Evolutionary conservation across 2,888 invertebrate genomes (phyloP), one percentile per base, ranked within the genome.

Genomic region (Lampropteryx suffumata): DNA sequence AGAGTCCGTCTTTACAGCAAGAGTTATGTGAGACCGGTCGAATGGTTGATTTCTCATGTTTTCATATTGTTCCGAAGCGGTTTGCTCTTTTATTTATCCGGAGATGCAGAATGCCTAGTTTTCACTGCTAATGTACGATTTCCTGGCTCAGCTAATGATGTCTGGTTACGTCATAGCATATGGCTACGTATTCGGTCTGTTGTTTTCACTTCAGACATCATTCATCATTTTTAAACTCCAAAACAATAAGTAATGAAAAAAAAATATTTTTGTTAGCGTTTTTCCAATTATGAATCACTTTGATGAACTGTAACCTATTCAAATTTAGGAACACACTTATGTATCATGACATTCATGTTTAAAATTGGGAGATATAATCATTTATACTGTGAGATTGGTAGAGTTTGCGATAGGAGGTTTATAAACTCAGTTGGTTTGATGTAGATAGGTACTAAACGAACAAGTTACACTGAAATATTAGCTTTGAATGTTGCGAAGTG

Each of bases 51-150:
- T 17, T 17, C 17, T 3, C 17, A 17, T 17, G 2, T 17, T 17
- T 17, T 17, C 4, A 3, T 17, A 17, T 17, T 17, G 17, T 17
- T 17, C 4, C 17, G n/a, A 17, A 17, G 2, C 2, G 17, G 17
- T 17, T 17, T 17, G 17, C 17, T 3, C 17, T 4, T 3, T 2
- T 17, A 17, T 66, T 72, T 67, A 63, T 64, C 69, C 64, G 60
- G 65, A 73, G 69, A 73, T 66, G 63, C 61, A 64, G 67, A 68
- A 67, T 70, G 68, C 66, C 58, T 61, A 63, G 74, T 72, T 75
- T 76, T 73, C 74, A 69, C 76, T 71, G 62, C 61, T 76, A 71
- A 75, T 69, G 61, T 67, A 69, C 62, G 59, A 67, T 72, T 78
- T 79, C 77, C 73, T 75, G 71, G 59, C 57, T 50, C 54, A 40